Percentiles rank a stretch among this genome's conserved stretches.
These are phyloP conservation scores for Scytalopus superciliaris DNA, from an alignment of 2,113 vertebrate genomes.

Conservation along the genomic window DNA sequence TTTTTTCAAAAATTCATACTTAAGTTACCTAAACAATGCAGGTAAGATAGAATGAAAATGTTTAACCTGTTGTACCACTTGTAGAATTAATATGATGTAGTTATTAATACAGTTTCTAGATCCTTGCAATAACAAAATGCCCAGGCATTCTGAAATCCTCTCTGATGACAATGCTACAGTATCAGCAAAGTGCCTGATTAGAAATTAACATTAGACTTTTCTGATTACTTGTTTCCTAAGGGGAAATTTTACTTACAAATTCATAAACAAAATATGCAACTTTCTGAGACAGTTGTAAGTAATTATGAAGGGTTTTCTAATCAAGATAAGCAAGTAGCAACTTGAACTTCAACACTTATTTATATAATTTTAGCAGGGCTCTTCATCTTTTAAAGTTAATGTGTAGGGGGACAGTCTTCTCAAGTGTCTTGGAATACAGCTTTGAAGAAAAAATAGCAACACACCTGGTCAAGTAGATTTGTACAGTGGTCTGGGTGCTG, in stretches of 20 bases:
- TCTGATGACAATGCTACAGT: not conserved
- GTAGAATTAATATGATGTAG: not conserved
- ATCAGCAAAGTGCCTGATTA: not conserved
- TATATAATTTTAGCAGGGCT: not conserved
- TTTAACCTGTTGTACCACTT: not conserved
- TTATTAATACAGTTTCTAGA: not conserved
- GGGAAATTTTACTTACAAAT: not conserved
- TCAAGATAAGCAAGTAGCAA: not conserved
- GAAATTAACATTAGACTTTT: not conserved
- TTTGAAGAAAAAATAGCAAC: not conserved
- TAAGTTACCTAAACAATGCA: not conserved
- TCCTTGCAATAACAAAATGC: not conserved
- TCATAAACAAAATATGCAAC: not conserved
- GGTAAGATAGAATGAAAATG: not conserved
- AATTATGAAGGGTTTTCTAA: not conserved
- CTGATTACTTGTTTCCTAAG: not conserved
- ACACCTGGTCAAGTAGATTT: slow-evolving; percentile 78
- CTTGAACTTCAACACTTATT: not conserved
- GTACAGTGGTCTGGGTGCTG: slow-evolving; percentile 74
- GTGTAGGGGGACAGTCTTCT: not conserved
- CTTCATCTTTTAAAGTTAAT: not conserved
- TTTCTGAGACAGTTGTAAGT: not conserved
- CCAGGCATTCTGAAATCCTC: not conserved
- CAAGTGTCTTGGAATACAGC: not conserved
- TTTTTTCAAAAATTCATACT: not conserved